These are phyloP conservation scores for Calosoma granatense DNA, from an alignment of 1,140 invertebrate genomes.

Conservation along the genomic window DNA sequence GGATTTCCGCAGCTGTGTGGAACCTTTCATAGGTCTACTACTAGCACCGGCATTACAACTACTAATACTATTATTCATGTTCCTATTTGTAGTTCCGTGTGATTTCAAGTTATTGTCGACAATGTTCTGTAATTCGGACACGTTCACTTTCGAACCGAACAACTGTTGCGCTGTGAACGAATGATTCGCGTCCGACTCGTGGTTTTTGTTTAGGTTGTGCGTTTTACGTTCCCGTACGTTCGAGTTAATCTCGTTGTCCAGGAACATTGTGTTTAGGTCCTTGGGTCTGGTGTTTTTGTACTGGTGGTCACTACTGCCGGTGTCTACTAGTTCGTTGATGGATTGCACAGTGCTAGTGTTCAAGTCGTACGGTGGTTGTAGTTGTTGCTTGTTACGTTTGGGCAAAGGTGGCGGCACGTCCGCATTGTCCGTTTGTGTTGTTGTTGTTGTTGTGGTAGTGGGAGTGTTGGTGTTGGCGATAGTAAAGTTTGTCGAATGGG, in stretches of 20 bases:
- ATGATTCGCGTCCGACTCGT: not conserved
- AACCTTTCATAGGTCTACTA: not conserved
- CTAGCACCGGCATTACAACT: not conserved
- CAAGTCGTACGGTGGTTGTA: too few relatives aligned
- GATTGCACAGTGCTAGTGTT: not conserved
- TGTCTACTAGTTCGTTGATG: slow-evolving; percentile 7
- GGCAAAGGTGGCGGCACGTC: slow-evolving; percentile 31
- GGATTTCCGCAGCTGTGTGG: not conserved
- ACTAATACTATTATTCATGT: not conserved
- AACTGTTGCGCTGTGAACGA: not conserved
- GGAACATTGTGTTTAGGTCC: slow-evolving; percentile 15
- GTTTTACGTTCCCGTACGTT: slow-evolving; percentile 9
- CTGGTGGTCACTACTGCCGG: slow-evolving; percentile 10
- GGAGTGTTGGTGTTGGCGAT: not conserved
- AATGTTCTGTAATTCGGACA: not conserved
- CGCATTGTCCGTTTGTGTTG: slow-evolving; percentile 1
- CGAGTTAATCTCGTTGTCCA: slow-evolving; percentile 18
- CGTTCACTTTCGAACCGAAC: slow-evolving; percentile 7
- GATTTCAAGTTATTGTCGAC: not conserved
- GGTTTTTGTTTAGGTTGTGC: not conserved
- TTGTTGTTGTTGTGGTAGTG: slow-evolving; percentile 9
- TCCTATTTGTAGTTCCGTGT: too few relatives aligned
- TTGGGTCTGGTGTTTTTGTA: slow-evolving; percentile 17
- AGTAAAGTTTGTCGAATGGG: slow-evolving; percentile 14
- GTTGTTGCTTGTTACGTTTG: slow-evolving; percentile 20